phyloP scores from a whole-genome alignment of 2,888 invertebrate species.

The Clivina fossor region DNA sequence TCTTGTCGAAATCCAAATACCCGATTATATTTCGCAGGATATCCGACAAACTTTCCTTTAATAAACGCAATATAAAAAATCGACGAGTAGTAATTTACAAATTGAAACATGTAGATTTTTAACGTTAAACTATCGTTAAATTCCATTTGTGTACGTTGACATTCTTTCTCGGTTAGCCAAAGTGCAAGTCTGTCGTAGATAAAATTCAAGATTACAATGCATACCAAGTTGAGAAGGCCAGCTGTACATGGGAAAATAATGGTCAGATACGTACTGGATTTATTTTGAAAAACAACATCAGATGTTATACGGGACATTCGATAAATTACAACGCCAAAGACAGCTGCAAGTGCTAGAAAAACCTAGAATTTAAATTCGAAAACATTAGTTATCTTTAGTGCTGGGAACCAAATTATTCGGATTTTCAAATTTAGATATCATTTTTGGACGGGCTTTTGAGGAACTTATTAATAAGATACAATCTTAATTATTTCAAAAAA shows the following conservation, averaged over 20 bases:
- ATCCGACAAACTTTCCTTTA: constrained; percentile 77
- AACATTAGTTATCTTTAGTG: no score
- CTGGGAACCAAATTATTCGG: no score
- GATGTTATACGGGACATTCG: constrained; percentile 68
- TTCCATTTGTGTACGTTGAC: constrained; percentile 79
- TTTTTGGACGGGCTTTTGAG: no score
- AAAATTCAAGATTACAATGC: constrained; percentile 75
- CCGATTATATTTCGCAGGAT: constrained; percentile 74
- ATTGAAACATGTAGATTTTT: constrained; percentile 85
- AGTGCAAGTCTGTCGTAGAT: constrained; percentile 67
- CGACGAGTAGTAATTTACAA: constrained; percentile 86
- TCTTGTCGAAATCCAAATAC: constrained; percentile 71
- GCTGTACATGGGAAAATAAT: constrained; percentile 75
- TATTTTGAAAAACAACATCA: constrained; percentile 57
- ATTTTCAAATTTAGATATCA: no score
- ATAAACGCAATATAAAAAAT: constrained; percentile 83
- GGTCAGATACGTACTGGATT: constrained; percentile 60
- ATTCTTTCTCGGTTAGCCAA: constrained; percentile 71
- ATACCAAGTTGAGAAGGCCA: constrained; percentile 73
- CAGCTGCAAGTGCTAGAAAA: constrained; percentile 68
- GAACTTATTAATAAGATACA: no score
- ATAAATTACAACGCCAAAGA: constrained; percentile 77
- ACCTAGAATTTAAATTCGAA: no score
- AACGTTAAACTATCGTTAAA: constrained; percentile 84
- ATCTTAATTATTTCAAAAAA: no score